Base-by-base conservation (phyloP, 2,888 invertebrate species). In the Craniophora ligustri region DNA sequence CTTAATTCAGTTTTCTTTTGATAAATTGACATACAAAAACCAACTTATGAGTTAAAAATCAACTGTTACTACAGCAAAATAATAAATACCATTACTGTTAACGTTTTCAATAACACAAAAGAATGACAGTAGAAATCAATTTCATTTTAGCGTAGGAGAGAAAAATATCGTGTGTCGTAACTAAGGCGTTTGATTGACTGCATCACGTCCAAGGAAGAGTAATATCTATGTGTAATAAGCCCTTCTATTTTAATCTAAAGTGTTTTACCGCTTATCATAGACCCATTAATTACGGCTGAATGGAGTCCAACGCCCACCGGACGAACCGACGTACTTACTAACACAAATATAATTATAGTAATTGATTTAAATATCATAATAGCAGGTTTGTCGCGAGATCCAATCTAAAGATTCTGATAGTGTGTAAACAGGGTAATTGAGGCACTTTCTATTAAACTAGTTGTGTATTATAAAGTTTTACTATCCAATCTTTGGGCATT, bases 361-460 rank as follows among this genome's bases (percentile, higher is more conserved):
- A 92, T 92, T 91, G 92, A 91, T 89, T 91, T 90, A 87, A 91
- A 91, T 89, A 85, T 86, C 85, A 87, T 90, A 91, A 91, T 89
- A 78, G 81, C 79, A 80, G 84, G 80, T 78, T 74, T 70, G 70
- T 58, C 58, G 45, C 44, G 42, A 73, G 88, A 87, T 87, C 69
- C 75, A 82, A 88, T 88, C 85, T 77, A 59, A 50, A 71, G 71
- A 78, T 75, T 72, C 76, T 64, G 75, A 78, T 80, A 76, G 78
- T 82, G 77, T 85, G 85, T 91, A 90, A 89, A 92, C 88, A 89
- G 75, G 71, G 76, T 88, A 81, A 81, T 81, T 81, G 77, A 67
- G 71, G 62, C 41, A 46, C 66, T 72, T 68, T 66, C 61, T 51
- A 38, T 39, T 32, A 38, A 28, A 55, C 30, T 46, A 38, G 19